Evolutionary conservation across 2,797 vertebrate genomes (phyloP).

Genomic region (Australoheros facetus): DNA sequence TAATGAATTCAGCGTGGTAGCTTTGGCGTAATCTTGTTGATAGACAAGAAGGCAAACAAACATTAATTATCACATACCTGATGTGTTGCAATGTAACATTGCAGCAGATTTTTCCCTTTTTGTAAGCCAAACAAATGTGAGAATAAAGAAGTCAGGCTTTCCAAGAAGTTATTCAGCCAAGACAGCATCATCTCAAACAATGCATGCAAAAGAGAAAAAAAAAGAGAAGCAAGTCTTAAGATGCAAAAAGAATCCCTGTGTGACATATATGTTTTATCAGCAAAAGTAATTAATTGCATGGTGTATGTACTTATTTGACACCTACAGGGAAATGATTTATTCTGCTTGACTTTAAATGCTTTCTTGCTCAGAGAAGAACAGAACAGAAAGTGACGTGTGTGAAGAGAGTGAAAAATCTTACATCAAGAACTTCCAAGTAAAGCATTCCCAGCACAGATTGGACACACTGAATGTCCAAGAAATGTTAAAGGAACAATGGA

Average conservation of each 20-base stretch:
- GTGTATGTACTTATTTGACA: not conserved
- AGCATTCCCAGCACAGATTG: conserved; percentile 47
- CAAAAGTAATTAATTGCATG: not conserved
- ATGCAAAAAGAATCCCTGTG: not conserved
- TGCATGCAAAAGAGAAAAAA: not conserved
- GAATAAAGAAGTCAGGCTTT: not conserved
- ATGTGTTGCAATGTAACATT: conserved; percentile 2
- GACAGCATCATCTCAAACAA: conserved; percentile 6
- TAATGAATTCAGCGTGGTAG: not conserved
- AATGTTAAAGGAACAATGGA: conserved; percentile 42
- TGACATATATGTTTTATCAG: too few relatives aligned
- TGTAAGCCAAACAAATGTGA: conserved; percentile 24
- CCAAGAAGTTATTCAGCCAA: conserved; percentile 9
- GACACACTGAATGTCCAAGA: conserved; percentile 34
- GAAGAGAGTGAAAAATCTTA: conserved; percentile 29
- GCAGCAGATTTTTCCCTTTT: not conserved
- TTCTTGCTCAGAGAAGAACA: not conserved
- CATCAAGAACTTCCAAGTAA: conserved; percentile 46
- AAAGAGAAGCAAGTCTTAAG: not conserved
- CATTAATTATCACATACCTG: conserved; percentile 1
- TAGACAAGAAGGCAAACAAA: not conserved
- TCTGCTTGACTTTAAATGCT: not conserved
- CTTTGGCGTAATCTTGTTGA: not conserved
- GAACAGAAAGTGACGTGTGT: conserved; percentile 7
- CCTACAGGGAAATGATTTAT: not conserved